Evolutionary conservation across 2,797 vertebrate genomes (phyloP), one percentile per base, ranked within the genome.

Genomic region (Ibycter americanus): DNA sequence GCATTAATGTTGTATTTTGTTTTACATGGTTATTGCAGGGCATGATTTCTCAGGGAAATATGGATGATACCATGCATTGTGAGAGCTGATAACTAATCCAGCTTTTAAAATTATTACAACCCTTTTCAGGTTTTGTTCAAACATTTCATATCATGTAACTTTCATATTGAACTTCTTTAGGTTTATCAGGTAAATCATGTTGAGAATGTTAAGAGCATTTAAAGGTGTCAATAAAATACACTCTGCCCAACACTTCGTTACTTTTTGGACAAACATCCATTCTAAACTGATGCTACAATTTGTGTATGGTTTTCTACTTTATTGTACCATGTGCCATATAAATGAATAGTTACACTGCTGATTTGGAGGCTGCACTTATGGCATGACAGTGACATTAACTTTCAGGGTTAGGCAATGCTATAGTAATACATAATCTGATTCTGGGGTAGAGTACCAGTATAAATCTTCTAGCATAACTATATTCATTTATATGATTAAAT

Each of bases 1-100:
- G 59, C 77, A 63, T 93, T 88, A 83, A 79, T 82, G 72, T 55
- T 94, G 32, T 83, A 17, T 71, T 91, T 68, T 76, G 42, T 70
- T 90, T 63, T 71, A 65, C 15, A 4, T 68, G 27, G 51, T 77
- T 91, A 49, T 96, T 92, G 89, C 91, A 92, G 77, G 83, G 73
- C 79, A 40, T 86, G 90, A 91, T 94, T 96, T 94, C 96, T 97
- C 95, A 97, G 96, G 96, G 97, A 96, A 87, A 91, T 92, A 65
- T 3, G 29, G 90, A 58, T 95, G 76, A 94, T 94, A 77, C 72
- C 56, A 46, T 85, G 72, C 0, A 0, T 84, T 90, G 82, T 87
- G 83, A 67, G 95, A 97, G 61, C 63, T 8, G 8, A 51, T 95
- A 91, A 83, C 18, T 90, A 91, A 81, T 82, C 71, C 21, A 90